Conservation (phyloP, 2,797 vertebrate species). For the Darevskia mixta region DNA sequence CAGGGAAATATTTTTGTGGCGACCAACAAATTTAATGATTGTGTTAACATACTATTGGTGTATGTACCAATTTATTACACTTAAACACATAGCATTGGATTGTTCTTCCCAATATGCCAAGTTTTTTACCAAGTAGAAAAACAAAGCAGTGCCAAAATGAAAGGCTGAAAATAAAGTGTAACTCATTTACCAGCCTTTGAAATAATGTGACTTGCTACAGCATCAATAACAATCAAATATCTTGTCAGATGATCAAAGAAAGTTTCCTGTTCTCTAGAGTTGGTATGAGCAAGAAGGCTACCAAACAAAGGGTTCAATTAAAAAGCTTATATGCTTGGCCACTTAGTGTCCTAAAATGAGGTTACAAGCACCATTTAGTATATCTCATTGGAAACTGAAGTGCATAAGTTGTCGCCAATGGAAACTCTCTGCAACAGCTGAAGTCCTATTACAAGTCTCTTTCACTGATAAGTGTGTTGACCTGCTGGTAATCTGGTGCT, state of each 20-base stretch:
- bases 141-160: slow-evolving; percentile 2
- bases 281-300: not conserved
- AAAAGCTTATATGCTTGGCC: not conserved
- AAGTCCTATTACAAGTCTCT: not conserved
- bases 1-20: not conserved
- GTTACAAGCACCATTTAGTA: not conserved
- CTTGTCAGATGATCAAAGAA: slow-evolving; percentile 1
- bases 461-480: not conserved
- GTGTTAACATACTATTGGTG: not conserved
- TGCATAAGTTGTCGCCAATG: slow-evolving; percentile 14
- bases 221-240: slow-evolving; percentile 8
- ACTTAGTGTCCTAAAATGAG: slow-evolving; percentile 22
- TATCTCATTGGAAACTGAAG: not conserved
- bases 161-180: not conserved
- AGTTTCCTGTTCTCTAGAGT: slow-evolving; percentile 9
- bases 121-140: slow-evolving; percentile 32
- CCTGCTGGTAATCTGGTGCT: slow-evolving; percentile 27
- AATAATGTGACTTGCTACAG: slow-evolving; percentile 18
- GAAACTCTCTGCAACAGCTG: not conserved
- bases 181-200: not conserved
- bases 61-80: fast-evolving
- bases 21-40: not conserved
- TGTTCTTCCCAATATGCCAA: slow-evolving; percentile 22
- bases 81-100: not conserved
- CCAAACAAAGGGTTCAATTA: not conserved